Base-by-base conservation (phyloP, 2,113 vertebrate genomes). In the Serinus canaria region DNA sequence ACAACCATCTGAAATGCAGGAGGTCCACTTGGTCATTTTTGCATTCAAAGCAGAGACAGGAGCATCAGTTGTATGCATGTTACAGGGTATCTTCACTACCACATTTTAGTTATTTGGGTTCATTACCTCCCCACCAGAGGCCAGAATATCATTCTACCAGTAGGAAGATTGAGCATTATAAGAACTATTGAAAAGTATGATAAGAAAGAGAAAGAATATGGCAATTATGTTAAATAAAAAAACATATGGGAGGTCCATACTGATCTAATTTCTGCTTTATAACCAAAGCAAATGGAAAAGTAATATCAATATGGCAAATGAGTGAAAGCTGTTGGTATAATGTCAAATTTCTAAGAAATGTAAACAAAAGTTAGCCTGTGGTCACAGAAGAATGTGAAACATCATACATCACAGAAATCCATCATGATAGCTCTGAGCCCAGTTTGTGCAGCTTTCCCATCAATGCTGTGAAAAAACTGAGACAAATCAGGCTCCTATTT, bases 241-340 rank as follows among this genome's bases (percentile, higher is more conserved):
- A 74, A 43, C 11, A 23, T 70, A 66, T 0, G 4, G 67, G 63
- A 91, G 46, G 50, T 83, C 70, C 87, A 83, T 52, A 31, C 21
- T 63, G 82, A 66, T 91, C 87, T 88, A 86, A 88, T 96, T 97
- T 95, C 64, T 87, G 27, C 31, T 83, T 93, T 83, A 59, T 60
- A 95, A 91, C 33, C 55, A 88, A 83, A 79, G 52, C 2, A 2
- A 83, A 90, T 86, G 59, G 39, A 63, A 91, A 89, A 86, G 7
- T 39, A 91, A 83, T 92, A 92, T 21, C 43, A 35, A 63, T 92
- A 74, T 63, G 70, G 91, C 33, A 94, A 76, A 95, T 80, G 68
- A 93, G 23, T 77, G 81, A 85, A 92, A 35, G 79, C 46, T 86
- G 41, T 83, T 94, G 47, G 63, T 83, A 67, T 19, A 70, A 91